These are phyloP conservation scores for Microvelia longipes DNA, from an alignment of 1,140 invertebrate genomes.

Conservation along the genomic window DNA sequence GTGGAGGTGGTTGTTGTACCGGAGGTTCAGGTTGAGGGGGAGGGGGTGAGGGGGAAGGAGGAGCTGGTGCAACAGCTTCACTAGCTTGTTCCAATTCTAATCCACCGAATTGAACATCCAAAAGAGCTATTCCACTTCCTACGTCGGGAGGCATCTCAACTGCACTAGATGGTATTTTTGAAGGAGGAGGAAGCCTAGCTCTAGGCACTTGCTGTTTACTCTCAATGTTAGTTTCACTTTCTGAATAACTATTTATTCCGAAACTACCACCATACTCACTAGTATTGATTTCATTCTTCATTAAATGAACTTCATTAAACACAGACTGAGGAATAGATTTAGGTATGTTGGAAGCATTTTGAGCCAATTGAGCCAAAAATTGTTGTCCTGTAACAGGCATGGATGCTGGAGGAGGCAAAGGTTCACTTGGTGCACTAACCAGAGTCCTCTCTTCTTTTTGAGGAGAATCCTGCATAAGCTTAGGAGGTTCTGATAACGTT, in stretches of 20 bases:
- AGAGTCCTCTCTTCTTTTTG: not conserved
- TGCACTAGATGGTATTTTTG: not conserved
- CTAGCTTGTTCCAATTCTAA: not conserved
- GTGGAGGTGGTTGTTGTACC: not conserved
- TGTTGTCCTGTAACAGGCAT: not conserved
- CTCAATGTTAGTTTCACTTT: not conserved
- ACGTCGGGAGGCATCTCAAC: not conserved
- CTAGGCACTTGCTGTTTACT: not conserved
- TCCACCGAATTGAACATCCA: not conserved
- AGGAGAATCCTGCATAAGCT: not conserved
- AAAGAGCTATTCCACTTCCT: not conserved
- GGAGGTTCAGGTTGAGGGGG: not conserved
- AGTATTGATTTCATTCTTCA: not conserved
- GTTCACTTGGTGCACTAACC: not conserved
- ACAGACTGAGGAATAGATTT: not conserved
- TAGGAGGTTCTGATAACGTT: not conserved
- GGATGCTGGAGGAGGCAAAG: not conserved
- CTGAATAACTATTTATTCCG: not conserved
- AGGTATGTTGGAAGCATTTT: not conserved
- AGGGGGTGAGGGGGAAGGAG: not conserved
- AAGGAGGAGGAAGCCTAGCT: conserved; percentile 1
- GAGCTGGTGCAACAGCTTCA: not conserved
- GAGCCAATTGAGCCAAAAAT: not conserved
- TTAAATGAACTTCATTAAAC: conserved; percentile 1
- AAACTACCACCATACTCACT: not conserved